Percentiles rank a stretch among this genome's conserved stretches.
phyloP scores from a whole-genome alignment of 1,140 invertebrate species.

The Drosophila equinoxialis region DNA sequence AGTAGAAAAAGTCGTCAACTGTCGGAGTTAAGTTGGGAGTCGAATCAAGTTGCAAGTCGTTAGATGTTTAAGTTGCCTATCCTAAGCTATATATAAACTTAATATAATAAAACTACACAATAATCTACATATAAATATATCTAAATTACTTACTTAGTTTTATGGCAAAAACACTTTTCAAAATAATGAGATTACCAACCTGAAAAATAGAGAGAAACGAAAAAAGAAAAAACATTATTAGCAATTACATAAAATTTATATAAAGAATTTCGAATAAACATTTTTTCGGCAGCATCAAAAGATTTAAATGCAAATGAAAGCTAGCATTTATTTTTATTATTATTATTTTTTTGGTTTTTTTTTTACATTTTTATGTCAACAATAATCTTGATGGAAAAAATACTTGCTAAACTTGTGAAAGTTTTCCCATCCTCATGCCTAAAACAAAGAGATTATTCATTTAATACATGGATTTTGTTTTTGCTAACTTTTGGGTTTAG shows the following conservation, averaged over 20 bases:
- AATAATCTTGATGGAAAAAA: conserved; percentile 3
- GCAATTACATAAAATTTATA: background rate
- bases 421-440: conserved; percentile 19
- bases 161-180: too few species aligned
- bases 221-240: conserved; percentile 14
- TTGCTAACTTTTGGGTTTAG: background rate
- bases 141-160: too few species aligned
- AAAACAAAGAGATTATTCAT: conserved; percentile 23
- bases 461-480: conserved; percentile 40
- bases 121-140: too few species aligned
- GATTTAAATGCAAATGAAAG: conserved; percentile 6
- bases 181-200: conserved; percentile 15
- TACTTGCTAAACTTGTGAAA: conserved; percentile 12
- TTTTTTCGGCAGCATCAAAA: background rate
- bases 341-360: background rate
- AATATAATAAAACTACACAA: too few species aligned
- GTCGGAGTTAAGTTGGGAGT: too few species aligned
- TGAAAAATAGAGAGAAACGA: conserved; percentile 7
- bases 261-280: background rate
- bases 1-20: too few species aligned
- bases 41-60: too few species aligned
- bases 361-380: background rate
- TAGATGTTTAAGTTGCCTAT: too few species aligned
- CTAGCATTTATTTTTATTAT: conserved; percentile 1
- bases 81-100: too few species aligned